phyloP scores from a whole-genome alignment of 2,797 vertebrate genomes.

The Molossus molossus region DNA sequence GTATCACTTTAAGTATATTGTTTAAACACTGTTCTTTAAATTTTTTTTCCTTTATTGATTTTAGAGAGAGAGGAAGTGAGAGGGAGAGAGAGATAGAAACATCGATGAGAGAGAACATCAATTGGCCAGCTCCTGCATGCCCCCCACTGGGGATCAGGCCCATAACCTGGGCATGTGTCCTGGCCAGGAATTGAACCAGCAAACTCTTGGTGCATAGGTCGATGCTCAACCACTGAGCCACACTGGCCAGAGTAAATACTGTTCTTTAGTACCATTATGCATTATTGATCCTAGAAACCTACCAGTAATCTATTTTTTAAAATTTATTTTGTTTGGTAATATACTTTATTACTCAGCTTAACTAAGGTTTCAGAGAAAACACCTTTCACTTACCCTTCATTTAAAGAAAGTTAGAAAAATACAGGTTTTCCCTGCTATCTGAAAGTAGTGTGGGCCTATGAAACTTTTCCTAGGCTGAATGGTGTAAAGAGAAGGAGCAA shows the following conservation, averaged over 20 bases:
- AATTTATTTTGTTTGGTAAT: constrained; percentile 49
- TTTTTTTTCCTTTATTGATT: background rate
- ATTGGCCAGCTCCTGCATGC: background rate
- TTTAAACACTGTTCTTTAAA: too few species aligned
- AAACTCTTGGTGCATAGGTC: background rate
- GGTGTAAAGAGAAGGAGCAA: background rate
- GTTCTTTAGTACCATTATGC: constrained; percentile 6
- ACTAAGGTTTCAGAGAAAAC: constrained; percentile 50
- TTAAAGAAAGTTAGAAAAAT: constrained; percentile 65
- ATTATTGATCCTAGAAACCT: background rate
- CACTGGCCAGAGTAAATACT: background rate
- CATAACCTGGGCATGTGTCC: background rate
- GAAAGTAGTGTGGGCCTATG: background rate
- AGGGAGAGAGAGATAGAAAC: background rate
- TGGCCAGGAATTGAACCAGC: background rate
- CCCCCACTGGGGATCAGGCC: background rate
- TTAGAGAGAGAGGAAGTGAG: background rate
- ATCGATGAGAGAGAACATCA: background rate
- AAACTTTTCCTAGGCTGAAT: background rate
- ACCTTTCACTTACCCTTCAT: constrained; percentile 59
- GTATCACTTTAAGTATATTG: background rate
- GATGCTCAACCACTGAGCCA: background rate
- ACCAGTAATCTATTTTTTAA: background rate
- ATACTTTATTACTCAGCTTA: constrained; percentile 50
- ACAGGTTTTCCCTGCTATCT: background rate